phyloP scores from a whole-genome alignment of 1,140 invertebrate species.

The Myzus persicae region DNA sequence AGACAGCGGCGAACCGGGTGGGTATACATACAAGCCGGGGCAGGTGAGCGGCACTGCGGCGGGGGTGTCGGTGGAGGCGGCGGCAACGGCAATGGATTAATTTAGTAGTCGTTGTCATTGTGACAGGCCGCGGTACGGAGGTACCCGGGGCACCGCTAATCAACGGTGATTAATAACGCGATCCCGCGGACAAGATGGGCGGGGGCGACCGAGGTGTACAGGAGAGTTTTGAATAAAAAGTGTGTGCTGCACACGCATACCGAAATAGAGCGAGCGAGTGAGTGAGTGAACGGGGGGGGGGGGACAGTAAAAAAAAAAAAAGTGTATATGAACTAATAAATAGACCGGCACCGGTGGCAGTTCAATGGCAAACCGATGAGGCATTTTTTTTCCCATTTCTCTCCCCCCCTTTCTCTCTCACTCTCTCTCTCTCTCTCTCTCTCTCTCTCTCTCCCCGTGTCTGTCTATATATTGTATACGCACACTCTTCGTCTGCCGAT shows the following conservation, averaged over 20 bases:
- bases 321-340: slow-evolving; percentile 48
- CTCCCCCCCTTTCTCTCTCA: neutral
- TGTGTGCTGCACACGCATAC: slow-evolving; percentile 28
- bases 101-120: slow-evolving; percentile 55
- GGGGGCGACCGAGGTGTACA: neutral
- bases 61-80: neutral
- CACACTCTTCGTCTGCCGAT: neutral
- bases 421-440: neutral
- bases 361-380: slow-evolving; percentile 55
- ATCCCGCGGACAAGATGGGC: neutral
- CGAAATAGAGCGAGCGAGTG: neutral
- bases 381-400: slow-evolving; percentile 37
- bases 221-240: slow-evolving; percentile 39
- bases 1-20: neutral
- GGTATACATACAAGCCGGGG: neutral
- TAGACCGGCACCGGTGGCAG: slow-evolving; percentile 49
- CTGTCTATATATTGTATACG: neutral
- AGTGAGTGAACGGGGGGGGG: neutral
- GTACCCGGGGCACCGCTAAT: slow-evolving; percentile 36
- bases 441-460: neutral
- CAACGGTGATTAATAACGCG: slow-evolving; percentile 57
- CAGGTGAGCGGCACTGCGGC: neutral
- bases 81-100: slow-evolving; percentile 37
- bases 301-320: slow-evolving; percentile 15
- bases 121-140: slow-evolving; percentile 32